Conservation (phyloP, 1,140 invertebrate genomes). For the Drosophila busckii region DNA sequence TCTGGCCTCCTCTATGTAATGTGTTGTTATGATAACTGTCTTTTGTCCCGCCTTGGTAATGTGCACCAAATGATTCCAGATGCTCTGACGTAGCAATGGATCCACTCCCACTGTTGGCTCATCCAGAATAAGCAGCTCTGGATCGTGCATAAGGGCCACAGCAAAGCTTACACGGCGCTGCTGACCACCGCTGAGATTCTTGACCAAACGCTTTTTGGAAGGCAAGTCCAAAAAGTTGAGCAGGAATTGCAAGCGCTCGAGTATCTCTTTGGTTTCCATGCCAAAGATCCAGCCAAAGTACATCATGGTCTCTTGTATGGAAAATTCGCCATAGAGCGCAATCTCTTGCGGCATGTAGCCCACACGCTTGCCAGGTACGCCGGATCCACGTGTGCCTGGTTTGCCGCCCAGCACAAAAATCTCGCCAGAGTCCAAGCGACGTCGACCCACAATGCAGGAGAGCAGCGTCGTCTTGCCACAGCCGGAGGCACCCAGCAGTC, state of each 20-base stretch:
- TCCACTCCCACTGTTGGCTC: conserved; percentile 97
- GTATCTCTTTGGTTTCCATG: conserved; percentile 89
- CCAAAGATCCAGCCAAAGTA: conserved; percentile 98
- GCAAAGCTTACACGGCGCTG: conserved; percentile 95
- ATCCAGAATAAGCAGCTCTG: conserved; percentile 94
- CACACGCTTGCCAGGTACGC: conserved; percentile 92
- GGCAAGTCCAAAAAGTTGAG: conserved; percentile 94
- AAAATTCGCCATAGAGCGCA: conserved; percentile 96
- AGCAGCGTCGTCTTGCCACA: conserved; percentile 91
- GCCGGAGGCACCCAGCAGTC: conserved; percentile 90
- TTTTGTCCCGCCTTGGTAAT: conserved; percentile 90
- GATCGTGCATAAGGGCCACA: conserved; percentile 94
- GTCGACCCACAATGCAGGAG: conserved; percentile 90
- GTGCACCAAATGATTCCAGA: conserved; percentile 94
- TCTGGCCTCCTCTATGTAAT: conserved; percentile 95
- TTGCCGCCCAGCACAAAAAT: conserved; percentile 90
- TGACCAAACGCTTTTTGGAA: conserved; percentile 89
- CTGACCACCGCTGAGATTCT: conserved; percentile 95
- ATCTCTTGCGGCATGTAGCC: conserved; percentile 94
- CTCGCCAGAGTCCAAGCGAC: conserved; percentile 87
- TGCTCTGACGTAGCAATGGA: conserved; percentile 91
- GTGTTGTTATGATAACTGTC: conserved; percentile 95
- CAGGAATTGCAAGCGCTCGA: conserved; percentile 91
- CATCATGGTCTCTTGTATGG: conserved; percentile 95
- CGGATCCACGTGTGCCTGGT: conserved; percentile 89